These are phyloP conservation scores for Lamprotornis superbus DNA, from an alignment of 2,113 vertebrate species.

Conservation along the genomic window DNA sequence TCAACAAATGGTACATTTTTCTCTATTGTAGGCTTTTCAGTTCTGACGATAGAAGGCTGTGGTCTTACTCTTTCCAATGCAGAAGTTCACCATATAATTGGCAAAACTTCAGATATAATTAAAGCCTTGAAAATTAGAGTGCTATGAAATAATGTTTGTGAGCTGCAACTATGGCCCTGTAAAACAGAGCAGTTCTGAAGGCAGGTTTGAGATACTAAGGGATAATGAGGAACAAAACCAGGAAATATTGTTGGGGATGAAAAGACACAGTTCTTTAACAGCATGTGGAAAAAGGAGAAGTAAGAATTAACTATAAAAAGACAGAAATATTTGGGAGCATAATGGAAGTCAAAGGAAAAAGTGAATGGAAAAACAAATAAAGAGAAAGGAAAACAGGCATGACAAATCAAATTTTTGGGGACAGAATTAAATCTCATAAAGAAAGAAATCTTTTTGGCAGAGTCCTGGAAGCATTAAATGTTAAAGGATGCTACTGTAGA, in stretches of 20 bases:
- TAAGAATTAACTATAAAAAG: background rate
- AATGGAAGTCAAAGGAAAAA: background rate
- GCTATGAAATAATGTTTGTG: constrained; percentile 20
- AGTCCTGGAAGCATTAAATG: background rate
- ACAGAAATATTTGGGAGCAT: background rate
- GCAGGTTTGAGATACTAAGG: background rate
- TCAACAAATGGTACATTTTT: constrained; percentile 60
- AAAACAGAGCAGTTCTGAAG: constrained; percentile 1
- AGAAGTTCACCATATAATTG: constrained; percentile 40
- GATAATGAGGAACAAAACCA: background rate
- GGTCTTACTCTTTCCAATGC: constrained; percentile 13
- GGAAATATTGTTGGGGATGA: background rate
- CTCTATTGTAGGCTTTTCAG: constrained; percentile 52
- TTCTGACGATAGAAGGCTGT: constrained; percentile 34
- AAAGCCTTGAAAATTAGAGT: constrained; percentile 55
- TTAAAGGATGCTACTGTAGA: background rate
- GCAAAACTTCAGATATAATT: constrained; percentile 50
- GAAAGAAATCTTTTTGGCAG: background rate
- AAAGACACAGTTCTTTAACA: background rate
- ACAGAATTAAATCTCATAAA: background rate
- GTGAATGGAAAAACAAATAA: background rate
- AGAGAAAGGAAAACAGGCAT: background rate
- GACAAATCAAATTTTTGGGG: background rate
- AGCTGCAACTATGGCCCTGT: background rate
- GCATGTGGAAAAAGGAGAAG: background rate